Percentiles rank a stretch among this genome's conserved stretches.
These are phyloP conservation scores for Drosophila sulfurigaster DNA, from an alignment of 1,140 invertebrate genomes.

Conservation along the genomic window DNA sequence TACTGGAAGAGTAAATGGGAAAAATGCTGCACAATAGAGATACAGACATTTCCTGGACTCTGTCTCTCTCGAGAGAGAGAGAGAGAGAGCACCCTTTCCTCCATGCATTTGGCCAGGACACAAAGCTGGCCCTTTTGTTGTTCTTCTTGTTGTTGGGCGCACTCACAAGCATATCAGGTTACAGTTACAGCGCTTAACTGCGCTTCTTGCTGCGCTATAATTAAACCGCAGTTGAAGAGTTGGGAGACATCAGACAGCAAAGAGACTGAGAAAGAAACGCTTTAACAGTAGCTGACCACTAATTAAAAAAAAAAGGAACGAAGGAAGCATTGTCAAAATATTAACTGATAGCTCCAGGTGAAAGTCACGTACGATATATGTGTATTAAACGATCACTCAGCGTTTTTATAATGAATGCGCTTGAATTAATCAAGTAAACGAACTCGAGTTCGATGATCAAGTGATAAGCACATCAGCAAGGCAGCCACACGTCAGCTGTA, in stretches of 20 bases:
- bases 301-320: conserved; percentile 63
- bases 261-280: conserved; percentile 28
- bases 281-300: conserved; percentile 52
- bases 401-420: conserved; percentile 32
- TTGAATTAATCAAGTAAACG: conserved; percentile 64
- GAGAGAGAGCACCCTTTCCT: conserved; percentile 62
- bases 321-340: conserved; percentile 62
- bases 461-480: conserved; percentile 69
- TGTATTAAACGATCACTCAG: conserved; percentile 75
- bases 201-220: conserved; percentile 47
- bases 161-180: conserved; percentile 78
- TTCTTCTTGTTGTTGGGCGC: conserved; percentile 54
- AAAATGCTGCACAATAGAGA: conserved; percentile 45
- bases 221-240: conserved; percentile 63
- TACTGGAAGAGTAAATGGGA: conserved; percentile 16
- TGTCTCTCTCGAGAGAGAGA: too few relatives aligned
- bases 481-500: conserved; percentile 79
- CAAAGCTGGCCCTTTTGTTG: conserved; percentile 21
- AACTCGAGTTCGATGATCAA: conserved; percentile 54
- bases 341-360: conserved; percentile 28
- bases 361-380: conserved; percentile 40
- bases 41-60: conserved; percentile 38
- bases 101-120: conserved; percentile 2
- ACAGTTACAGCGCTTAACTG: conserved; percentile 65
- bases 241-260: conserved; percentile 21